These are phyloP conservation scores for Rhyzopertha dominica DNA, from an alignment of 1,140 invertebrate species.

Conservation along the genomic window DNA sequence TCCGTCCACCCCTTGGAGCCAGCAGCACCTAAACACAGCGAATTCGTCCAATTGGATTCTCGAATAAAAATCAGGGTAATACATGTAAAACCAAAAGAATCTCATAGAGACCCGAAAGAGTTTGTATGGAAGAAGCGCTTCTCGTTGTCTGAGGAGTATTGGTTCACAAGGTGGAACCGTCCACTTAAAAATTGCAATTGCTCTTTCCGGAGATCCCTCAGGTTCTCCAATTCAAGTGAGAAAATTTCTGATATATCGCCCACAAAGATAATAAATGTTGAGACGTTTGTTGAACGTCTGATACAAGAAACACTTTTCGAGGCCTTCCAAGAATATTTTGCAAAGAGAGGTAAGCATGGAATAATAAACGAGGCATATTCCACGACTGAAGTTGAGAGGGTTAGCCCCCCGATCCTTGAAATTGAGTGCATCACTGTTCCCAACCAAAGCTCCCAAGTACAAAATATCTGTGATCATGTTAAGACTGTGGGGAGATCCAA, in stretches of 20 bases:
- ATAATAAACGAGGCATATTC: too few species aligned
- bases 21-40: conserved; percentile 30
- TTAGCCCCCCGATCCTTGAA: neutral
- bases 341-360: too few species aligned
- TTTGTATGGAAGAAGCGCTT: conserved; percentile 24
- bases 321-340: conserved; percentile 38
- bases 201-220: conserved; percentile 41
- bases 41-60: conserved; percentile 35
- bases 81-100: conserved; percentile 35
- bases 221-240: conserved; percentile 29
- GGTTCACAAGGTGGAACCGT: conserved; percentile 43
- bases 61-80: conserved; percentile 34
- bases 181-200: conserved; percentile 35
- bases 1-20: conserved; percentile 34
- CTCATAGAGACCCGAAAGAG: conserved; percentile 13
- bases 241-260: conserved; percentile 18
- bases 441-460: neutral
- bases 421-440: conserved; percentile 4
- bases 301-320: conserved; percentile 39
- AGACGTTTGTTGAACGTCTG: conserved; percentile 39
- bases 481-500: conserved; percentile 44
- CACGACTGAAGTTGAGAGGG: too few species aligned
- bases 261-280: conserved; percentile 31
- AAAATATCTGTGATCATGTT: conserved; percentile 5
- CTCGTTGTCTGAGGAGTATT: conserved; percentile 42